Evolutionary conservation across 2,797 vertebrate genomes (phyloP), one percentile per base, ranked within the genome.

Genomic region (Parotocinclus haroldoi): DNA sequence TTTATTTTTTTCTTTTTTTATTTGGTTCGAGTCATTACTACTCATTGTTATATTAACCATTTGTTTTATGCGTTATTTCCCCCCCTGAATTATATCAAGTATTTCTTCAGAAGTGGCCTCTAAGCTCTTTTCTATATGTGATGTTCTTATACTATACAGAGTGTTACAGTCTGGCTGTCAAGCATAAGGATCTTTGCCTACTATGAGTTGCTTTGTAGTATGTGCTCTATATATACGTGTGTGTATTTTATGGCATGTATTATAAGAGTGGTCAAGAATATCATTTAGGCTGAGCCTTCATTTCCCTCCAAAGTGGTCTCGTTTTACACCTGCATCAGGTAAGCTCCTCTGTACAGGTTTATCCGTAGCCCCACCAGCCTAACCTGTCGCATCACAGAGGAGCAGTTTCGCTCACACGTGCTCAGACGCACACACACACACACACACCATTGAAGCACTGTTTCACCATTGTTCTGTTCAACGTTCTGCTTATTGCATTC

Each of bases 91-190:
- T 85, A 84, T 89, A 89, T 91, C 89, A 91, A 88, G 37, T 87
- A 79, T 90, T 87, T 89, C 85, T 73, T 72, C 90, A 86, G 83
- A 75, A 86, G 86, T 87, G 86, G 87, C 88, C 89, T 88, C 89
- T 78, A 74, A 72, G 81, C 88, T 66, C 58, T 60, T 71, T 79
- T 66, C 66, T 48, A 60, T 65, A 64, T 68, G 50, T 73, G 53
- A 73, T 67, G 55, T 71, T 70, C 63, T 77, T 78, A 53, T 73
- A 71, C 52, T 66, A 81, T 80, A 50, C 66, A 72, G 79, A 79
- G 76, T 74, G 64, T 84, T 79, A 57, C 76, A 73, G 65, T 78
- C 66, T 76, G 63, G 75, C 50, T 77, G 63, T 82, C 65, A 69
- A 68, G 49, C 72, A 58, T 71, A 80, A 71, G 61, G 65, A 66